These are phyloP conservation scores for Leptobrachium ailaonicum DNA, from an alignment of 2,113 vertebrate genomes.

Conservation along the genomic window DNA sequence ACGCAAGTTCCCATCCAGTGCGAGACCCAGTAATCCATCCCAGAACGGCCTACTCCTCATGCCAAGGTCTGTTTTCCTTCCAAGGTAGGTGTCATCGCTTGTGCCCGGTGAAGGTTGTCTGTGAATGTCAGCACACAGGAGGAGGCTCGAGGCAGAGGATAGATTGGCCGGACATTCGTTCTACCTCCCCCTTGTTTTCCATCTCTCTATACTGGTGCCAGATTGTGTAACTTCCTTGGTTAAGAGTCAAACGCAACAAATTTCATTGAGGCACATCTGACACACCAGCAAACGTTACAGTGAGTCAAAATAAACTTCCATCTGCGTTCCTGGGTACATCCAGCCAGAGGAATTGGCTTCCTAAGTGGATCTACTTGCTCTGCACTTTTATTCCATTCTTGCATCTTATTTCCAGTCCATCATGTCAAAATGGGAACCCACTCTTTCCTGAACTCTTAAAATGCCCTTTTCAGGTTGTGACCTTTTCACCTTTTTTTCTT, in stretches of 20 bases:
- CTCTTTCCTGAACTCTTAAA: too few relatives aligned
- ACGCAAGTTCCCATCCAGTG: too few relatives aligned
- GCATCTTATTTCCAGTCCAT: not conserved
- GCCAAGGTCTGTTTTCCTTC: not conserved
- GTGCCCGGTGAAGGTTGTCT: not conserved
- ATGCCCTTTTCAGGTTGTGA: too few relatives aligned
- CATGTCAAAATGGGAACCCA: not conserved
- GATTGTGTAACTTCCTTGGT: constrained; percentile 41
- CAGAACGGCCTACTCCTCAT: constrained; percentile 1
- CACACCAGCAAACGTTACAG: constrained; percentile 14
- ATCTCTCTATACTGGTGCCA: constrained; percentile 22
- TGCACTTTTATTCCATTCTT: not conserved
- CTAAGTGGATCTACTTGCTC: not conserved
- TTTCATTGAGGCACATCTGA: constrained; percentile 27
- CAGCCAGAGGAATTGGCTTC: not conserved
- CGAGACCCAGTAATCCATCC: not conserved
- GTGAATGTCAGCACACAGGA: constrained; percentile 9
- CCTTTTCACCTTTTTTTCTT: too few relatives aligned
- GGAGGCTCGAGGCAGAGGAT: constrained; percentile 4
- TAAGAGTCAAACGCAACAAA: constrained; percentile 37
- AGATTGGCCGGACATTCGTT: not conserved
- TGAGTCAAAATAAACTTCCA: constrained; percentile 38
- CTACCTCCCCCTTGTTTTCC: not conserved
- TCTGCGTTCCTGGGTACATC: constrained; percentile 16
- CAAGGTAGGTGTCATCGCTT: not conserved